These are phyloP conservation scores for Cheilinus undulatus DNA, from an alignment of 2,113 vertebrate species.

Conservation along the genomic window DNA sequence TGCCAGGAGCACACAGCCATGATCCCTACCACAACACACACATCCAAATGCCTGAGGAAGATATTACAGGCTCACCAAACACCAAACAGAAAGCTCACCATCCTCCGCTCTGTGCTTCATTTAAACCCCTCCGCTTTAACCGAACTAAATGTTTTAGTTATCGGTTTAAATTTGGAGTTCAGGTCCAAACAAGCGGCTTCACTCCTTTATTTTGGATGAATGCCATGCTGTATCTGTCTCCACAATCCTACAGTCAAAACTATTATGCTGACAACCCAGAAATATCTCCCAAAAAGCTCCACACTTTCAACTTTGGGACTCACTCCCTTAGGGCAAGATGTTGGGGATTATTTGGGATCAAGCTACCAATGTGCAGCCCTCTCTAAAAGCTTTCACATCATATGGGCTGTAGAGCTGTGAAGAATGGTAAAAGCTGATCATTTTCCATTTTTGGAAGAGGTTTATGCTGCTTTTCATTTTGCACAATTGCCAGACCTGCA, in stretches of 20 bases:
- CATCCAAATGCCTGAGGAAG: constrained; percentile 6
- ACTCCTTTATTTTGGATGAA: neutral
- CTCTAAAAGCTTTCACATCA: constrained; percentile 11
- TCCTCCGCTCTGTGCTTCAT: too few species aligned
- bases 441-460: neutral
- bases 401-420: constrained; percentile 8
- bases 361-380: constrained; percentile 26
- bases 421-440: neutral
- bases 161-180: too few species aligned
- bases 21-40: constrained; percentile 6
- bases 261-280: constrained; percentile 8
- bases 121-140: too few species aligned
- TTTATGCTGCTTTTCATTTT: neutral
- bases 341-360: constrained; percentile 52
- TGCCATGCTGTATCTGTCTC: neutral
- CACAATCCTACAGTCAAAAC: neutral
- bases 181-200: constrained; percentile 31
- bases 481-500: neutral
- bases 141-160: too few species aligned
- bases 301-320: neutral
- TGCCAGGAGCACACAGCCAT: constrained; percentile 34
- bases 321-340: constrained; percentile 22
- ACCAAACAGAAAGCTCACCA: too few species aligned
- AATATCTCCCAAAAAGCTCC: neutral
- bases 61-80: too few species aligned